These are phyloP conservation scores for Lepidochrysops patricia DNA, from an alignment of 2,888 invertebrate genomes.

Conservation along the genomic window DNA sequence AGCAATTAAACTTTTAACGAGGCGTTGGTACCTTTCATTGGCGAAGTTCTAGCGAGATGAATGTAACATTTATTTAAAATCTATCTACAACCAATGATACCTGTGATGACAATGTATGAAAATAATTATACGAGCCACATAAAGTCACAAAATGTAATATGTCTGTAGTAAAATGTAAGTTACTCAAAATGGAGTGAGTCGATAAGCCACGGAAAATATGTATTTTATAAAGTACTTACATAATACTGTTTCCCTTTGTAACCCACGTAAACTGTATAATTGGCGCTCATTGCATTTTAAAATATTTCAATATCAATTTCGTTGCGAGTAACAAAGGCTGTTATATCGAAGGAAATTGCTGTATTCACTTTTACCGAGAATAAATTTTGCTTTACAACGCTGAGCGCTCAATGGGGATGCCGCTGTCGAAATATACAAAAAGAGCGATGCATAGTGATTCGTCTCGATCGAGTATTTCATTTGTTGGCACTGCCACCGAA, in stretches of 20 bases:
- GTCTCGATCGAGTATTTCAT: constrained; percentile 63
- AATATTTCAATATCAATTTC: constrained; percentile 27
- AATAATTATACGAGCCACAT: neutral
- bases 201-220: neutral
- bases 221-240: neutral
- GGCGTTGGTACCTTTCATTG: neutral
- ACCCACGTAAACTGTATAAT: constrained; percentile 9
- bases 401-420: constrained; percentile 40
- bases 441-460: constrained; percentile 56
- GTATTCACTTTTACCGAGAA: constrained; percentile 30
- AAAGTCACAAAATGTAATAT: neutral
- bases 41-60: neutral
- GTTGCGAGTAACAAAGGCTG: constrained; percentile 22
- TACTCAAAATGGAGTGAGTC: neutral
- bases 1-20: constrained; percentile 4
- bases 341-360: constrained; percentile 28
- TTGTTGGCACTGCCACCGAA: constrained; percentile 46
- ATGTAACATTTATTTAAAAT: no score
- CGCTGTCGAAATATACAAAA: constrained; percentile 50
- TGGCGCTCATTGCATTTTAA: constrained; percentile 17
- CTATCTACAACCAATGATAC: no score
- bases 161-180: neutral
- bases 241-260: constrained; percentile 5
- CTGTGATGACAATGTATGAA: no score
- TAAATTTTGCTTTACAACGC: constrained; percentile 36